Conservation (phyloP, 2,888 invertebrate genomes). For the Ornithoptera priamus region DNA sequence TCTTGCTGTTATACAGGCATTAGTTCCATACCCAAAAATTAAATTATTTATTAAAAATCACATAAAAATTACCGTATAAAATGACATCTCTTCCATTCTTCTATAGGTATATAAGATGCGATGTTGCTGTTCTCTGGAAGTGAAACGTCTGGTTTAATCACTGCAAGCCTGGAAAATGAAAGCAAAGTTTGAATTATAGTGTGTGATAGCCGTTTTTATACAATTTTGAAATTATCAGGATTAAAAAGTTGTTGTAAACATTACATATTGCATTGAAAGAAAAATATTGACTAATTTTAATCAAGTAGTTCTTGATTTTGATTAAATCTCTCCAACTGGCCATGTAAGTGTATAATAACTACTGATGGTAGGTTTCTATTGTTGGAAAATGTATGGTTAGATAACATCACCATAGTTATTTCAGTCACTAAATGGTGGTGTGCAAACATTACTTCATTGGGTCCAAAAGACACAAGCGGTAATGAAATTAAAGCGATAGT, state of each 20-base stretch:
- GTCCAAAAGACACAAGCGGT: neutral
- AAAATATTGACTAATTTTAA: too few species aligned
- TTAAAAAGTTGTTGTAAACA: too few species aligned
- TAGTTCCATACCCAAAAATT: neutral
- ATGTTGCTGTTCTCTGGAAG: constrained; percentile 50
- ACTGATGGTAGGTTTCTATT: too few species aligned
- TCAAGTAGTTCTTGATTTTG: too few species aligned
- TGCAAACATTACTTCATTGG: neutral
- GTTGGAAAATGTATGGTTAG: too few species aligned
- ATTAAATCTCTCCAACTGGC: too few species aligned
- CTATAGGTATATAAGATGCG: constrained; percentile 80
- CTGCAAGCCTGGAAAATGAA: constrained; percentile 75
- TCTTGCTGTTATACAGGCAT: neutral
- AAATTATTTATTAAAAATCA: neutral
- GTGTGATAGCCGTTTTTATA: neutral
- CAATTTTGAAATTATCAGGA: neutral
- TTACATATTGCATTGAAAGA: too few species aligned
- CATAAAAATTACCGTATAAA: constrained; percentile 77
- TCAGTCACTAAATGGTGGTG: too few species aligned
- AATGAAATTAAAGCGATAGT: neutral
- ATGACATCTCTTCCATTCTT: constrained; percentile 83
- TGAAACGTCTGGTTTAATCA: constrained; percentile 65
- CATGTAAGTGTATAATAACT: too few species aligned
- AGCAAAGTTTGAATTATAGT: neutral
- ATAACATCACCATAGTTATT: too few species aligned